Evolutionary conservation across 92 coral and sea anemone species (phyloP).

Genomic region (Phenganax stokvisi): DNA sequence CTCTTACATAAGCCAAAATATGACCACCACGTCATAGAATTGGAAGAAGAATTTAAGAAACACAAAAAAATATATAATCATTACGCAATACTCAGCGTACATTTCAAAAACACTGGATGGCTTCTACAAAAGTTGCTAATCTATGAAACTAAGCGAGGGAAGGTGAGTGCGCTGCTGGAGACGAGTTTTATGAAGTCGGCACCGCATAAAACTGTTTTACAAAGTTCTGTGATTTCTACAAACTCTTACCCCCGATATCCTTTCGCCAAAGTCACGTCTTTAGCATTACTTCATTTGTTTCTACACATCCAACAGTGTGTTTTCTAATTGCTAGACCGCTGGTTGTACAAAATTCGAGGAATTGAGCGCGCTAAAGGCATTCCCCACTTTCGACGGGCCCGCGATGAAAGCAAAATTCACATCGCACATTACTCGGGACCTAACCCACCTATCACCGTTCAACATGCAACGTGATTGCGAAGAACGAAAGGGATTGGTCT

Average conservation of each 20-base stretch:
- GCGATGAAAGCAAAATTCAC: constrained; percentile 64
- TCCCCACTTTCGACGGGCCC: constrained; percentile 83
- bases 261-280: too few relatives aligned
- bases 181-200: not conserved
- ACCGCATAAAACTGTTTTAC: too few relatives aligned
- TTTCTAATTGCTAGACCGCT: constrained; percentile 44
- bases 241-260: too few relatives aligned
- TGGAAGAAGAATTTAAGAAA: constrained; percentile 47
- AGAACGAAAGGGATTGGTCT: constrained; percentile 49
- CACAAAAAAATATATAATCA: constrained; percentile 57
- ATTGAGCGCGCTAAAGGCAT: constrained; percentile 65
- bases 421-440: constrained; percentile 56
- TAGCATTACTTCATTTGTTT: too few relatives aligned
- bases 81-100: constrained; percentile 57
- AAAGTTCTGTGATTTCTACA: too few relatives aligned
- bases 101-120: constrained; percentile 84
- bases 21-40: constrained; percentile 72
- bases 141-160: constrained; percentile 67
- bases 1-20: constrained; percentile 55
- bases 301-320: not conserved
- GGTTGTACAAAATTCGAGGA: constrained; percentile 66
- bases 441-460: constrained; percentile 56
- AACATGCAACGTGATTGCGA: constrained; percentile 57
- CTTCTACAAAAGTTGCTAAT: constrained; percentile 91
- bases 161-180: constrained; percentile 47